Percentiles rank a stretch among this genome's conserved stretches.
Conservation (phyloP, 2,888 invertebrate species). For the Aethes cnicana region DNA sequence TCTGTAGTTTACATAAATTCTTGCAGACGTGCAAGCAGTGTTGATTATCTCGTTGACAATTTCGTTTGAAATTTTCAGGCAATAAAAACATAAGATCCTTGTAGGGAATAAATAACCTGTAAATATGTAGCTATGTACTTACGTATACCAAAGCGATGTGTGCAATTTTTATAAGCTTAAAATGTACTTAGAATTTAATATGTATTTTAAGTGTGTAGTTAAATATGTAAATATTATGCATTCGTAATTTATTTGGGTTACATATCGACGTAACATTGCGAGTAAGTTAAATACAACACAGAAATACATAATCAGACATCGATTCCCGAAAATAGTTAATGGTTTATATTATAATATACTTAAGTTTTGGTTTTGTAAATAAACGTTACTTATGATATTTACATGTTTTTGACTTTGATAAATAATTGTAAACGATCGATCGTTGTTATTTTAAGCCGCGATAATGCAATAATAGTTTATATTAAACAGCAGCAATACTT, state of each 20-base stretch:
- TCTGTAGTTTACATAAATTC: too few species aligned
- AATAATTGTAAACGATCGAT: constrained; percentile 21
- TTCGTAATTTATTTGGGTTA: constrained; percentile 43
- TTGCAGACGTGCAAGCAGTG: too few species aligned
- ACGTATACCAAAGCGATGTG: constrained; percentile 82
- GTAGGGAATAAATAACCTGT: constrained; percentile 53
- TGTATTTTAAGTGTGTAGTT: constrained; percentile 47
- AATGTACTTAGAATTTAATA: constrained; percentile 63
- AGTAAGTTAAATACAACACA: constrained; percentile 12
- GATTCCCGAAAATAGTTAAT: constrained; percentile 6
- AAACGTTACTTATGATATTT: constrained; percentile 1
- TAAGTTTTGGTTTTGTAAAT: constrained; percentile 11
- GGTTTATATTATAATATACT: constrained; percentile 4
- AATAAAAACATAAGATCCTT: constrained; percentile 69
- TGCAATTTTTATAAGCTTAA: constrained; percentile 81
- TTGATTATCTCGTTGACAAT: constrained; percentile 32
- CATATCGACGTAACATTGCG: constrained; percentile 35
- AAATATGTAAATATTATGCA: constrained; percentile 57
- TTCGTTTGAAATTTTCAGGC: constrained; percentile 68
- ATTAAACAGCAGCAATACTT: constrained; percentile 10
- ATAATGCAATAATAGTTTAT: constrained; percentile 28
- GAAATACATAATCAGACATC: constrained; percentile 6
- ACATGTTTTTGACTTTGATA: constrained; percentile 3
- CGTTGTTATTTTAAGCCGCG: constrained; percentile 27
- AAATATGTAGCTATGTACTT: constrained; percentile 79